Percentiles rank a stretch among this genome's conserved stretches.
Conservation (phyloP, 2,113 vertebrate genomes). For the Sander lucioperca region DNA sequence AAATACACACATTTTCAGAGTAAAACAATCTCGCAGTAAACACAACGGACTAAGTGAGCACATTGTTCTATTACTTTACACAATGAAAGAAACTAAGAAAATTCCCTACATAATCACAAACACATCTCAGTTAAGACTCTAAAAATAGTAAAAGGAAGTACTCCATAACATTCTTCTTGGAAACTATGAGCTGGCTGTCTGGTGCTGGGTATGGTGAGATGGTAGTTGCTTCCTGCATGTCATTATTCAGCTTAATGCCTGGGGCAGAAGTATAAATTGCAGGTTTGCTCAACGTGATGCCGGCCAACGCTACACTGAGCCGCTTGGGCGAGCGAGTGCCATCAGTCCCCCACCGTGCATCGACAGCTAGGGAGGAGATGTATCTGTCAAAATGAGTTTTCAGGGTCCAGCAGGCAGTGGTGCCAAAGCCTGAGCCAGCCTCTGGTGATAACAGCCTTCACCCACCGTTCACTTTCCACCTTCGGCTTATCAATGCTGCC, state of each 20-base stretch:
- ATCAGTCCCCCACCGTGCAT: constrained; percentile 65
- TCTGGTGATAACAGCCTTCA: constrained; percentile 68
- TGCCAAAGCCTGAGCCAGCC: constrained; percentile 60
- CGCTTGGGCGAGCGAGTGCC: constrained; percentile 52
- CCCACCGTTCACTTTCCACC: constrained; percentile 73
- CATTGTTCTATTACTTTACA: background rate
- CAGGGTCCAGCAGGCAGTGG: constrained; percentile 79
- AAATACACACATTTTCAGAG: background rate
- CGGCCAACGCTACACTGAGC: constrained; percentile 56
- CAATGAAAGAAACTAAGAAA: constrained; percentile 1
- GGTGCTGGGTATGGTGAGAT: constrained; percentile 20
- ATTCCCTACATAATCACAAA: background rate
- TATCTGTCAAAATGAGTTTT: constrained; percentile 82
- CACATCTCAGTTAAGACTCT: background rate
- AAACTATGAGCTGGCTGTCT: constrained; percentile 21
- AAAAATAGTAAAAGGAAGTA: background rate
- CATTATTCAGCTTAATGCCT: constrained; percentile 71
- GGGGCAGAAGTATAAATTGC: constrained; percentile 72
- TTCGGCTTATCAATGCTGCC: constrained; percentile 69
- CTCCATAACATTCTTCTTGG: background rate
- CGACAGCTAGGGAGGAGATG: constrained; percentile 66
- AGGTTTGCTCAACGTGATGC: constrained; percentile 74
- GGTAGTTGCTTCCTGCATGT: constrained; percentile 55
- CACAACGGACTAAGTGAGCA: background rate
- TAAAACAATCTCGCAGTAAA: constrained; percentile 7